A percentile compares a stretch with the other conserved stretches of the same genome.
Conservation (phyloP, 1,140 invertebrate species). For the Physella acuta region DNA sequence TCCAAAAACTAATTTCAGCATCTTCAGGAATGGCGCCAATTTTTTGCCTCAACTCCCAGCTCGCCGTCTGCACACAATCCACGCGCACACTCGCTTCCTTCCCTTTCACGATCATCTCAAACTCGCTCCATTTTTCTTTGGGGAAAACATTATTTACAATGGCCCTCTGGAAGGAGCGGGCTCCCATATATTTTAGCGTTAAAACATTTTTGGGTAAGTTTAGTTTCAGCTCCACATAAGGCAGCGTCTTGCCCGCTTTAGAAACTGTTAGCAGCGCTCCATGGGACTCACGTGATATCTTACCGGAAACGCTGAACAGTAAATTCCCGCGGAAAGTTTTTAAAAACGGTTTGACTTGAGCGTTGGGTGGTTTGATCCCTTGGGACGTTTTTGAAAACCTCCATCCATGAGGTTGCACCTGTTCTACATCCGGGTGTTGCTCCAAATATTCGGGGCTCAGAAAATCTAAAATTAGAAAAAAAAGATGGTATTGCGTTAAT, state of each 20-base stretch:
- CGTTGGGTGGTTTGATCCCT: constrained; percentile 14
- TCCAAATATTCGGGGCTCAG: constrained; percentile 5
- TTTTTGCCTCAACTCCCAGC: constrained; percentile 18
- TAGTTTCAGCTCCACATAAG: constrained; percentile 33
- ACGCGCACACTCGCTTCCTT: constrained; percentile 20
- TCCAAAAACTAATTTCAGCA: constrained; percentile 23
- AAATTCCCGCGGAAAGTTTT: constrained; percentile 25
- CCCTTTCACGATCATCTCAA: constrained; percentile 23
- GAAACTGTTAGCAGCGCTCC: constrained; percentile 29
- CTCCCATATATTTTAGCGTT: constrained; percentile 38
- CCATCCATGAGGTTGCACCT: constrained; percentile 24
- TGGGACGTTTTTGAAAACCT: constrained; percentile 22
- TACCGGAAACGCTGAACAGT: constrained; percentile 13
- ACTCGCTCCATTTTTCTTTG: constrained; percentile 24
- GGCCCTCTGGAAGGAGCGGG: constrained; percentile 36
- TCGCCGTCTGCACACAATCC: constrained; percentile 21
- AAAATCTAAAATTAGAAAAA: constrained; percentile 16
- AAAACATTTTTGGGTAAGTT: constrained; percentile 29
- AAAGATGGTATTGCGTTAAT: neutral
- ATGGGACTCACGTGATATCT: neutral
- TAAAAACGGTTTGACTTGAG: constrained; percentile 12
- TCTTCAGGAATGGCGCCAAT: constrained; percentile 11
- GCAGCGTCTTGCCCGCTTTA: constrained; percentile 28
- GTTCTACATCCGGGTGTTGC: constrained; percentile 9
- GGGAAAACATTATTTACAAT: constrained; percentile 27